Evolutionary conservation across 1,140 invertebrate species (phyloP).

Genomic region (Lordiphosa mommai): DNA sequence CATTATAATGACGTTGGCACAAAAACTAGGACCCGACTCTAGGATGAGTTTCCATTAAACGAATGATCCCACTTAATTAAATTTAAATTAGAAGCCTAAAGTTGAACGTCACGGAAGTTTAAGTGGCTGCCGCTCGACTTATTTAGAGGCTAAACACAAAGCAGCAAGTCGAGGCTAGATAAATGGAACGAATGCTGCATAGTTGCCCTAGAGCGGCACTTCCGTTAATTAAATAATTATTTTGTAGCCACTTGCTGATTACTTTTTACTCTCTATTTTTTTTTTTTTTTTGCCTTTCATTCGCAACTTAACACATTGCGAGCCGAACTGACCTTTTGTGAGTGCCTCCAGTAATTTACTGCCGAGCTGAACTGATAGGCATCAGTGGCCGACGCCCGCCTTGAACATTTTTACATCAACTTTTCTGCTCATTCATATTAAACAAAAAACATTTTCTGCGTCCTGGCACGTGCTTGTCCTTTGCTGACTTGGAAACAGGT

Average conservation of each 20-base stretch:
- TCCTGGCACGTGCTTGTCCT: slow-evolving; percentile 5
- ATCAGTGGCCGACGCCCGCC: neutral
- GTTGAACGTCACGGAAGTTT: slow-evolving; percentile 66
- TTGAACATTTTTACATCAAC: slow-evolving; percentile 4
- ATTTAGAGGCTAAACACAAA: slow-evolving; percentile 32
- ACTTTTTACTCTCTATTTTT: slow-evolving; percentile 42
- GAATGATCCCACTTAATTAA: slow-evolving; percentile 72
- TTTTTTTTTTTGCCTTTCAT: slow-evolving; percentile 23
- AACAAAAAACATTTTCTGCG: neutral
- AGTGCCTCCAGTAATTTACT: slow-evolving; percentile 8
- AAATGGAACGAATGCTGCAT: slow-evolving; percentile 57
- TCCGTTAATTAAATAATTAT: slow-evolving; percentile 77
- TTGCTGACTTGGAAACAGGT: slow-evolving; percentile 19
- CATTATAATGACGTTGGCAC: slow-evolving; percentile 67
- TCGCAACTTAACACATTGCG: slow-evolving; percentile 49
- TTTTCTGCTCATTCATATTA: slow-evolving; percentile 1
- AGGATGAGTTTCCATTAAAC: slow-evolving; percentile 37
- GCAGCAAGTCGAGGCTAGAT: slow-evolving; percentile 42
- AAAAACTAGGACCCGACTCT: slow-evolving; percentile 29
- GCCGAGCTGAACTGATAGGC: slow-evolving; percentile 11
- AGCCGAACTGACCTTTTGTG: slow-evolving; percentile 2
- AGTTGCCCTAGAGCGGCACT: slow-evolving; percentile 44
- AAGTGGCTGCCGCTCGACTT: slow-evolving; percentile 30
- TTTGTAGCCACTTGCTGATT: slow-evolving; percentile 73
- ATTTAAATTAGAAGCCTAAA: slow-evolving; percentile 77